Percentiles rank a stretch among this genome's conserved stretches.
phyloP scores from a whole-genome alignment of 1,140 invertebrate genomes.

The Drepana arcuata region DNA sequence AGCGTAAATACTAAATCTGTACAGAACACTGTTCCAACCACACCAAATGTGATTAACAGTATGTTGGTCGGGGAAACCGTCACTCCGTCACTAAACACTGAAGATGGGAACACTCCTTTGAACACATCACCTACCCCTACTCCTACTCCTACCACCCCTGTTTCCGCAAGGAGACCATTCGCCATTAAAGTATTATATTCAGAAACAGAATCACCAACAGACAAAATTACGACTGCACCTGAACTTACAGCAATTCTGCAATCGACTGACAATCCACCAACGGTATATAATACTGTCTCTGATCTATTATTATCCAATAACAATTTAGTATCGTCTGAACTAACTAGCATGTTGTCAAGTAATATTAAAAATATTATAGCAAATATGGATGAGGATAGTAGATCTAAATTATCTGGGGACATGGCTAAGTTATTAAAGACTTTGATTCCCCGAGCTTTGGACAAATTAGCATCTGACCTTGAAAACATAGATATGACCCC shows the following conservation, averaged over 20 bases:
- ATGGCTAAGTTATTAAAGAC: slow-evolving; percentile 56
- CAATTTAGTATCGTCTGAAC: slow-evolving; percentile 58
- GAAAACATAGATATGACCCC: slow-evolving; percentile 34
- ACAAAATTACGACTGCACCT: slow-evolving; percentile 50
- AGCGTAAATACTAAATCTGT: slow-evolving; percentile 67
- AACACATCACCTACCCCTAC: slow-evolving; percentile 37
- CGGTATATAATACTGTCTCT: slow-evolving; percentile 65
- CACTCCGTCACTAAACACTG: slow-evolving; percentile 46
- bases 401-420: slow-evolving; percentile 51
- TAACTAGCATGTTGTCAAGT: slow-evolving; percentile 68
- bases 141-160: slow-evolving; percentile 45
- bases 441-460: slow-evolving; percentile 49
- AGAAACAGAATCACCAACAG: slow-evolving; percentile 50
- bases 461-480: slow-evolving; percentile 29
- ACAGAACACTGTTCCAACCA: slow-evolving; percentile 56
- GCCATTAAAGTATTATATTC: slow-evolving; percentile 66
- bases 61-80: slow-evolving; percentile 50
- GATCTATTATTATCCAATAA: slow-evolving; percentile 64
- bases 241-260: slow-evolving; percentile 36
- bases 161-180: slow-evolving; percentile 64
- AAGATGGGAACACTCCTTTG: slow-evolving; percentile 36
- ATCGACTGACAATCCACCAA: slow-evolving; percentile 57
- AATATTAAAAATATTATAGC: slow-evolving; percentile 59
- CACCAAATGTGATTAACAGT: slow-evolving; percentile 64
- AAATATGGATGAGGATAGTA: slow-evolving; percentile 58